Evolutionary conservation across 37 sponge, comb jelly and placozoan species (phyloP).

Genomic region (Dysidea cf. avara): DNA sequence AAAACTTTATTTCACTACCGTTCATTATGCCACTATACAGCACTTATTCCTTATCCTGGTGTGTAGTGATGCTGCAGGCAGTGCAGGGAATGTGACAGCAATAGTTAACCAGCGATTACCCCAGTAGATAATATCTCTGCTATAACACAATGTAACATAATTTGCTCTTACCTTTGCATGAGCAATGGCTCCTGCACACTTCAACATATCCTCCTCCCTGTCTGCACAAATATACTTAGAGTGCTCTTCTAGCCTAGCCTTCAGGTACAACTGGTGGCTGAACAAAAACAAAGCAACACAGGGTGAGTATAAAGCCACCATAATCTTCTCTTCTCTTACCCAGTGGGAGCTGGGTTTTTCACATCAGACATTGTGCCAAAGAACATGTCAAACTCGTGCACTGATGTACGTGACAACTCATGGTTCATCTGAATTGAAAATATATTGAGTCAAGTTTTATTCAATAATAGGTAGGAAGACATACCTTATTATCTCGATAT

Average conservation of each 20-base stretch:
- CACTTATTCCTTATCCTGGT: no score
- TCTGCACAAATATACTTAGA: conserved; percentile 82
- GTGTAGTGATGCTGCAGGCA: no score
- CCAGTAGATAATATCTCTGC: no score
- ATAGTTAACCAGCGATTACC: no score
- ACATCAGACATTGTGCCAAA: conserved; percentile 64
- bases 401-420: conserved; percentile 28
- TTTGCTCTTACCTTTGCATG: conserved; percentile 69
- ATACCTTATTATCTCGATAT: conserved; percentile 74
- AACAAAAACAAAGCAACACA: background rate
- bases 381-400: conserved; percentile 64
- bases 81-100: no score
- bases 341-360: conserved; percentile 67
- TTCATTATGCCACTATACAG: no score
- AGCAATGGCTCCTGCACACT: conserved; percentile 53
- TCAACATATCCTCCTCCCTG: conserved; percentile 62
- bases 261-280: conserved; percentile 67
- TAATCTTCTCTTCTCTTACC: conserved; percentile 9
- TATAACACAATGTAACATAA: no score
- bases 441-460: no score
- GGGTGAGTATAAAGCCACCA: background rate
- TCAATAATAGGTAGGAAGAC: no score
- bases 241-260: conserved; percentile 41
- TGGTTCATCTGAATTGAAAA: conserved; percentile 23
- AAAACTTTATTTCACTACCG: no score